Evolutionary conservation across 1,140 invertebrate species (phyloP), one percentile per base, ranked within the genome.

Genomic region (Alviniconcha marisindica): DNA sequence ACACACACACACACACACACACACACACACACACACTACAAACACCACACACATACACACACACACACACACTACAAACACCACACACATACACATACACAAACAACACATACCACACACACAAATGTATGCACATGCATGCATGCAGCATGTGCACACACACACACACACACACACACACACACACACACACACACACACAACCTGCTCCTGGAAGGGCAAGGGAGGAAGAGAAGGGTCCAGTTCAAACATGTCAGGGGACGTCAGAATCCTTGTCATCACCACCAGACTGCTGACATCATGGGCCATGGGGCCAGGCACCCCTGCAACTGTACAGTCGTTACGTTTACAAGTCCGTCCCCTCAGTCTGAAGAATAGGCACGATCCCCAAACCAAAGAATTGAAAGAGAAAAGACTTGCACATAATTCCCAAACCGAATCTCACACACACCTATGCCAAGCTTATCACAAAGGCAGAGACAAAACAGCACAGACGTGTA

Each of bases 131-230:
- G 28, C 21, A 7, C 10, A 51, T 12, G 10, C 21, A 12, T 7
- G 21, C 7, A 7, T 51, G 7, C 10, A 51, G 21, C 48, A 12
- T 51, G 48, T 12, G 21, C 48, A 21, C 48, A 12, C 21, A 51
- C 48, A 51, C 48, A 51, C 48, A 51, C 10, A 51, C 56, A 60
- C 14, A 60, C 18, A 60, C 56, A 60, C 56, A 14, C 24, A 24
- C 56, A 14, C 56, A 60, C 56, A 14, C 56, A 60, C 56, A 60
- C 10, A 60, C 56, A 60, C 10, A 60, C 38, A 38, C 56, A 76
- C 21, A 71, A 90, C 86, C 87, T 90, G 83, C 40, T 83, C 77
- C 14, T 85, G 86, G 77, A 91, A 91, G n/a, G 88, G 87, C n/a
- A 91, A n/a, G 24, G 86, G 86, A n/a, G 86, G 77, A 28, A 90